Evolutionary conservation across 2,113 vertebrate genomes (phyloP), one percentile per base, ranked within the genome.

Genomic region (Rhodinocichla rosea): DNA sequence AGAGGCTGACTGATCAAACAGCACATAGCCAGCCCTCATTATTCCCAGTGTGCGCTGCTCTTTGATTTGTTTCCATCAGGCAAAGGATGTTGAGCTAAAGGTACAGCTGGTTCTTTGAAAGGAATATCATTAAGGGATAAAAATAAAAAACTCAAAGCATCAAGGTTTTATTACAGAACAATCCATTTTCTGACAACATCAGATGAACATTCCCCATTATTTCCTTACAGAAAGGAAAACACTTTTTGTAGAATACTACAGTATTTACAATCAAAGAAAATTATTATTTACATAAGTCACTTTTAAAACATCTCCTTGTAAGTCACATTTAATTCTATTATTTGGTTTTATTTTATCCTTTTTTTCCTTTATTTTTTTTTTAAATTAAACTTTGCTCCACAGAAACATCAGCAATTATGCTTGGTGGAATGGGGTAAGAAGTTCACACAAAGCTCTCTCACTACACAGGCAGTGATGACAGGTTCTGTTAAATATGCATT

Each of bases 401-500:
- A 76, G 74, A 90, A 91, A 39, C 30, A 82, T 33, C 50, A 81
- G 50, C 47, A 84, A 60, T 78, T 91, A 55, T 1, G 3, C 24
- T 26, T 76, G 57, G 60, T 47, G 28, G 45, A 92, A 92, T 1
- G 7, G 32, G 30, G 73, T 50, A 81, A 83, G 81, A 87, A 83
- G 53, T 74, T 89, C 86, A 77, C 56, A 78, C 24, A 90, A 65
- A 94, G 60, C 21, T 40, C n/a, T 19, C 49, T 90, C 82, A 47
- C 30, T 28, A 22, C 39, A 80, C 11, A 89, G 60, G 55, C 35
- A 70, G 80, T 5, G 37, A 80, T 70, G 83, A 92, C 68, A 64
- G 33, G 11, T 49, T 67, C 70, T 90, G 39, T 86, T 94, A 93
- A 96, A 92, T 89, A 94, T 33, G 45, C 33, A 42, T 94, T 90